These are phyloP conservation scores for Euphonia xanthogaster DNA, from an alignment of 2,797 vertebrate species.

Conservation along the genomic window DNA sequence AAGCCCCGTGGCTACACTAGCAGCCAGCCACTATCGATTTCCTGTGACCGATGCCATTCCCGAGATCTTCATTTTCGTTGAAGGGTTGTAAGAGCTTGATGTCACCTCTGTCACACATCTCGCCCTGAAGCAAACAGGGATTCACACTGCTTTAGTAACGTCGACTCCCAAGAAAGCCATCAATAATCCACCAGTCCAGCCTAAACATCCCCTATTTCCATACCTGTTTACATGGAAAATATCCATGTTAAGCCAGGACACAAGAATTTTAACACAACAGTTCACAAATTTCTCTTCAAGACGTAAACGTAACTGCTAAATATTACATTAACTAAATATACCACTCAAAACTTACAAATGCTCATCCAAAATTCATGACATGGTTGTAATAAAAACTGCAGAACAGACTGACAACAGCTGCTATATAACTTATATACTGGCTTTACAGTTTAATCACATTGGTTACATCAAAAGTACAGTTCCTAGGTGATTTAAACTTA, in stretches of 20 bases:
- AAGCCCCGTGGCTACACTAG: slow-evolving; percentile 91
- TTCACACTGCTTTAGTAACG: slow-evolving; percentile 99
- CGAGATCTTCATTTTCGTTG: slow-evolving; percentile 99
- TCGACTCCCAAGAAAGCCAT: slow-evolving; percentile 92
- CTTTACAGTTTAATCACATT: slow-evolving; percentile 72
- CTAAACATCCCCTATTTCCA: slow-evolving; percentile 88
- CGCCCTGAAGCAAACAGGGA: slow-evolving; percentile 99
- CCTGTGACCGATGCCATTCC: slow-evolving; percentile 97
- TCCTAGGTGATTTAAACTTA: slow-evolving; percentile 65
- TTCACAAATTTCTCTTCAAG: slow-evolving; percentile 71
- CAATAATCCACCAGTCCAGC: slow-evolving; percentile 90
- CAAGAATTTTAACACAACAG: slow-evolving; percentile 77
- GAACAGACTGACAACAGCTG: slow-evolving; percentile 67
- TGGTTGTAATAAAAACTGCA: slow-evolving; percentile 70
- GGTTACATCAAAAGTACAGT: slow-evolving; percentile 70
- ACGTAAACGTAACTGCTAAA: slow-evolving; percentile 61
- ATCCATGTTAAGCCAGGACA: slow-evolving; percentile 82
- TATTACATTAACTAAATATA: slow-evolving; percentile 70
- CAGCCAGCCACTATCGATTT: slow-evolving; percentile 94
- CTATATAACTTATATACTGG: slow-evolving; percentile 20
- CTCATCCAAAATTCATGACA: slow-evolving; percentile 76
- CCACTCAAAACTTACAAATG: slow-evolving; percentile 72
- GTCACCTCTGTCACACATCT: slow-evolving; percentile 99
- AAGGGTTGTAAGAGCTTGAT: slow-evolving; percentile 98
- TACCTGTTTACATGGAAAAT: slow-evolving; percentile 84